Evolutionary conservation across 2,888 invertebrate genomes (phyloP), one percentile per base, ranked within the genome.

Genomic region (Ophion obscuratus): DNA sequence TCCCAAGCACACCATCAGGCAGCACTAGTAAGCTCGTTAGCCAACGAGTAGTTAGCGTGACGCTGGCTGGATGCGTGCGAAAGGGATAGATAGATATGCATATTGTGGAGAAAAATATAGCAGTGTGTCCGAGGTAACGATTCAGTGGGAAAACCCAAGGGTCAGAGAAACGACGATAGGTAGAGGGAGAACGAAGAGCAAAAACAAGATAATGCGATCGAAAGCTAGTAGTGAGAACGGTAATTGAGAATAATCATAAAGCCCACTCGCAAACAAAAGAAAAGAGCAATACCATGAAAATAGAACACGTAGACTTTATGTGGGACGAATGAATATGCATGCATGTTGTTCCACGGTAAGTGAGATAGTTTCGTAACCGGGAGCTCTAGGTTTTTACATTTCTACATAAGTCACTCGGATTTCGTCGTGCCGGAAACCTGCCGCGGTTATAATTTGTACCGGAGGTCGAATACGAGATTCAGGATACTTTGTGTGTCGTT

Each of bases 21-120:
- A 62, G 87, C 88, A 88, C 89, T 88, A 78, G 88, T 92, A 91
- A 92, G 91, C 91, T 92, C 89, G 91, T 92, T 92, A 92, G 89
- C 80, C 80, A 88, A 88, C 82, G 67, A 86, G 80, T 86, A 83
- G 83, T 83, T 83, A 81, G 80, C 76, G 83, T 83, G 73, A 86
- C 71, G 73, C 77, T 59, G 62, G 62, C 76, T 73, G 68, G 84
- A 89, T 62, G 80, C 80, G 85, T 47, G 75, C 68, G 76, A 86
- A 83, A 83, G 67, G 67, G 80, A 80, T 68, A 71, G 77, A 80
- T 73, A 77, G 67, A 81, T 81, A 82, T 77, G 81, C 68, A 81
- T 76, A 61, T 75, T 53, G 71, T 47, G 62, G 20, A 57, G 40
- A 70, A 70, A 79, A 85, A 76, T 61, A 76, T 47, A 59, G 20